Base-by-base conservation (phyloP, 1,140 invertebrate species). In the Plectrocnemia conspersa region DNA sequence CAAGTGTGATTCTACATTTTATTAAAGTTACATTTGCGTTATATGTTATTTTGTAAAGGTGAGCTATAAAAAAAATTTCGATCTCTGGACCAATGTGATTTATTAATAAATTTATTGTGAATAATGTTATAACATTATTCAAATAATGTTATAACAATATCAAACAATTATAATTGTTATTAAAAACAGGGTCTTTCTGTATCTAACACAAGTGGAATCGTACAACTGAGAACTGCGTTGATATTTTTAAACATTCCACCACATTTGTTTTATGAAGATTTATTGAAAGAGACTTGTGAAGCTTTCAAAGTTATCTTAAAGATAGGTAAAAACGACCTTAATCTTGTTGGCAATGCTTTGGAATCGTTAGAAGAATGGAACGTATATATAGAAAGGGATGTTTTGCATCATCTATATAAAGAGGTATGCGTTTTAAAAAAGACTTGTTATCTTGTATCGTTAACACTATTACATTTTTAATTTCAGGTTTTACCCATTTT, bases 351-450 rank as follows among this genome's bases (percentile, higher is more conserved):
- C n/a, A 25, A 36, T 10, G 52, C 59, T 11, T 29, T 61, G 25
- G 36, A 58, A 10, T n/a, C 42, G n/a, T 29, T 61, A 11, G 48
- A 55, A n/a, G 40, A 58, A n/a, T 61, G 59, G 59, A 53, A 61
- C 35, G 21, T 6, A 6, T 11, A 29, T 42, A 32, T 61, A n/a
- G 27, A 41, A 11, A 52, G 46, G 32, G 47, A 52, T 24, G 6
- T 9, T 2, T 33, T 61, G 7, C 36, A 33, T 10, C 46, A 45
- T 6, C 32, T 57, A 1, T 58, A 19, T 25, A 24, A 18, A 13
- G 27, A 55, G 46, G 59, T 61, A 57, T 13, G 7, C n/a, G 7
- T 49, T 38, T 35, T 49, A 33, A 23, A 49, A 15, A 2, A 11
- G 2, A 33, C n/a, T 11, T 35, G n/a, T 13, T 4, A n/a, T 32